Percentiles rank a stretch among this genome's conserved stretches.
Conservation (phyloP, 2,888 invertebrate genomes). For the Mythimna impura region DNA sequence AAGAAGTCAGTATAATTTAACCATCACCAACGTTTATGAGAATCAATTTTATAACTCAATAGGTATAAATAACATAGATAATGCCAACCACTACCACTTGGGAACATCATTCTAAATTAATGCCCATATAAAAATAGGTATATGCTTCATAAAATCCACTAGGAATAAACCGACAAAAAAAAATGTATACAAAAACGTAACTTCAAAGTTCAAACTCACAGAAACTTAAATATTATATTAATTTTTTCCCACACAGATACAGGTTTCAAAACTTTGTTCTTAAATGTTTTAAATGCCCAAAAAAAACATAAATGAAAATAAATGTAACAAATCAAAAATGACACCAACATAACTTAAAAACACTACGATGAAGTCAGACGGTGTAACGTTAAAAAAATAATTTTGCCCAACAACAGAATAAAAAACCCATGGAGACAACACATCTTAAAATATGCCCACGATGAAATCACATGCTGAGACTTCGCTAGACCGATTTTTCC, state of each 20-base stretch:
- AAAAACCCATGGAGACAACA: background rate
- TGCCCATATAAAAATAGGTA: too few relatives aligned
- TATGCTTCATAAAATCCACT: background rate
- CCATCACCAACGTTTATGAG: conserved; percentile 17
- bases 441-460: background rate
- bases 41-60: too few relatives aligned
- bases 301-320: conserved; percentile 5
- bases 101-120: too few relatives aligned
- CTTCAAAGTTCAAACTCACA: background rate
- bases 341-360: background rate
- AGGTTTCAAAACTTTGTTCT: background rate
- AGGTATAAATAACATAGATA: too few relatives aligned
- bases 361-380: background rate
- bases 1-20: background rate
- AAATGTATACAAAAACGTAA: background rate
- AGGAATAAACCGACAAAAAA: conserved; percentile 6
- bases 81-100: too few relatives aligned
- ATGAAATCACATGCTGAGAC: background rate
- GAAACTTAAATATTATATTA: too few relatives aligned
- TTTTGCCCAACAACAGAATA: background rate
- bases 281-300: background rate
- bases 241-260: background rate
- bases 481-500: background rate
- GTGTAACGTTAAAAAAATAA: background rate
- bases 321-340: background rate